Percentiles rank a stretch among this genome's conserved stretches.
Evolutionary conservation across 2,888 invertebrate species (phyloP).

Genomic region (Bombylius major): DNA sequence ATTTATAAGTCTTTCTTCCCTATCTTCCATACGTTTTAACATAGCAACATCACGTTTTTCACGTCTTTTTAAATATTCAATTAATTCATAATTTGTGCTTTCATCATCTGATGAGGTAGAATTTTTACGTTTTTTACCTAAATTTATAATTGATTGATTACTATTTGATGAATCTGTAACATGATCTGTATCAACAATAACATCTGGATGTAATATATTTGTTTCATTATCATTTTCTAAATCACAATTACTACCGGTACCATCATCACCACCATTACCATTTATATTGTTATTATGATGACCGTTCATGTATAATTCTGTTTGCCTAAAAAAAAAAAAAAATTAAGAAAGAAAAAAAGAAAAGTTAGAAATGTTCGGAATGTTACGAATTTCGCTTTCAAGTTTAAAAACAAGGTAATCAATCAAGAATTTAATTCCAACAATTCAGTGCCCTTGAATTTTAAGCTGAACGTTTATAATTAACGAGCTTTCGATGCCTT

Average conservation of each 20-base stretch:
- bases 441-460: no score
- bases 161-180: conserved; percentile 27
- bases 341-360: background rate
- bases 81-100: conserved; percentile 33
- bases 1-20: conserved; percentile 32
- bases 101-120: conserved; percentile 29
- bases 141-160: background rate
- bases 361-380: no score
- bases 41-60: conserved; percentile 35
- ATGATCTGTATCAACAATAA: conserved; percentile 36
- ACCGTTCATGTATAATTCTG: background rate
- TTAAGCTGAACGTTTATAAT: no score
- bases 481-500: no score
- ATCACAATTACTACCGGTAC: no score
- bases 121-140: conserved; percentile 27
- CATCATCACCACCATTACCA: background rate
- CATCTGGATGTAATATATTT: conserved; percentile 34
- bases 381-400: no score
- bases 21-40: conserved; percentile 33
- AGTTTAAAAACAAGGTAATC: no score
- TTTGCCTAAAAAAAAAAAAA: background rate
- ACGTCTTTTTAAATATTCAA: conserved; percentile 34
- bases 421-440: no score
- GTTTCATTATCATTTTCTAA: conserved; percentile 6
- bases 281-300: background rate